Base-by-base conservation (phyloP, 2,113 vertebrate species). In the Dicentrarchus labrax region DNA sequence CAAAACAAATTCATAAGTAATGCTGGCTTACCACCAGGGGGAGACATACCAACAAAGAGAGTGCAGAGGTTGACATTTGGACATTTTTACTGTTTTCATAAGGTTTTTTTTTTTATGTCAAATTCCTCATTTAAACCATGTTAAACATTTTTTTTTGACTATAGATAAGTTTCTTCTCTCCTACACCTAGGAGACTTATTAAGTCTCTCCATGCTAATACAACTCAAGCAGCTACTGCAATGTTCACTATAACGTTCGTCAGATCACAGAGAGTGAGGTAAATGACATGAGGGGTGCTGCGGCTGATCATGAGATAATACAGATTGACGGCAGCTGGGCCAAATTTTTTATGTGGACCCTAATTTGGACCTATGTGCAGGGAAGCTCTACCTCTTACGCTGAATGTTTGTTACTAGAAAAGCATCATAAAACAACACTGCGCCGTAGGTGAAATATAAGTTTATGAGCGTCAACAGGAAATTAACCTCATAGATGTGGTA, bases 401-500 rank as follows among this genome's bases (percentile, higher is more conserved):
- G 13, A n/a, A 15, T 30, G 45, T 57, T 39, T 30, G 19, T 50
- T 17, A 5, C 56, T 13, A 6, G 8, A 43, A 24, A 19, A 50
- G 15, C 21, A 51, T 30, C 21, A 70, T 54, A 10, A 53, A 70
- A n/a, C 24, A 6, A 51, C n/a, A 5, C 13, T 6, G 45, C 21
- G 61, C 48, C 61, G 19, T 2, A 61, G 19, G 17, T 36, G 47
- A 36, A 83, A 48, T 68, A 0, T 48, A 64, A 54, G 4, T 3
- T 56, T 9, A 12, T 60, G 65, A 45, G 67, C 56, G 15, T 59
- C 9, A 66, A 54, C 53, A 59, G 59, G 65, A 75, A 61, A 76
- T 82, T 68, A 67, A 97, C 98, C 98, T 99, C 98, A 1, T 99
- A 99, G 84, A 99, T 97, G 69, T 99, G 97, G 90, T 99, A 99